Evolutionary conservation across 2,113 vertebrate genomes (phyloP).

Genomic region (Puntigrus tetrazona): DNA sequence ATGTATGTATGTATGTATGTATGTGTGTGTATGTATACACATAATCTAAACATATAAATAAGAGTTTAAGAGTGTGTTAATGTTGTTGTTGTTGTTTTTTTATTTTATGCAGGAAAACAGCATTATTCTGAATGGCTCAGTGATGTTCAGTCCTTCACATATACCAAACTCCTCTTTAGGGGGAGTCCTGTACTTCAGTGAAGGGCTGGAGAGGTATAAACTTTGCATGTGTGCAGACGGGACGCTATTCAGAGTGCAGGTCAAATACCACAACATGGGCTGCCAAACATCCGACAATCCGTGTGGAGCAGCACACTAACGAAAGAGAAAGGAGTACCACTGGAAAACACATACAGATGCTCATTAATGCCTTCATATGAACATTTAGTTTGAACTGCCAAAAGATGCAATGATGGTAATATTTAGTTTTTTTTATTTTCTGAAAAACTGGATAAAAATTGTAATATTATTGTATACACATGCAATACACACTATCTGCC

Average conservation of each 20-base stretch:
- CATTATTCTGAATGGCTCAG: slow-evolving; percentile 92
- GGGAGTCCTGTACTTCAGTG: slow-evolving; percentile 75
- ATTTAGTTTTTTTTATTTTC: not conserved
- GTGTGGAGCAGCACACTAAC: slow-evolving; percentile 77
- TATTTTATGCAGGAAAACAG: slow-evolving; percentile 84
- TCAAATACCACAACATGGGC: slow-evolving; percentile 90
- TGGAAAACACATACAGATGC: slow-evolving; percentile 7
- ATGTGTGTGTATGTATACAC: too few species aligned
- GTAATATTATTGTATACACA: not conserved
- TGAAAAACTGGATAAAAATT: not conserved
- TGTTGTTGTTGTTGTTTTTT: not conserved
- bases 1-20: too few species aligned
- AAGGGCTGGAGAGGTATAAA: slow-evolving; percentile 90
- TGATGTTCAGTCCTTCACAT: slow-evolving; percentile 86
- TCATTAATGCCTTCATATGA: not conserved
- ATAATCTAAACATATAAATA: not conserved
- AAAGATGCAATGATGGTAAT: not conserved
- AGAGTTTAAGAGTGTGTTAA: not conserved
- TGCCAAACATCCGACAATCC: slow-evolving; percentile 91
- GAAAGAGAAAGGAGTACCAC: slow-evolving; percentile 33
- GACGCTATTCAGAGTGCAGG: slow-evolving; percentile 91
- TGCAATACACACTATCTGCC: not conserved
- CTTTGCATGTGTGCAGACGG: slow-evolving; percentile 95
- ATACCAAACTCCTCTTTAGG: slow-evolving; percentile 83
- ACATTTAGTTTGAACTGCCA: not conserved